Conservation (phyloP, 1,140 invertebrate genomes). For the Drosophila lacteicornis region DNA sequence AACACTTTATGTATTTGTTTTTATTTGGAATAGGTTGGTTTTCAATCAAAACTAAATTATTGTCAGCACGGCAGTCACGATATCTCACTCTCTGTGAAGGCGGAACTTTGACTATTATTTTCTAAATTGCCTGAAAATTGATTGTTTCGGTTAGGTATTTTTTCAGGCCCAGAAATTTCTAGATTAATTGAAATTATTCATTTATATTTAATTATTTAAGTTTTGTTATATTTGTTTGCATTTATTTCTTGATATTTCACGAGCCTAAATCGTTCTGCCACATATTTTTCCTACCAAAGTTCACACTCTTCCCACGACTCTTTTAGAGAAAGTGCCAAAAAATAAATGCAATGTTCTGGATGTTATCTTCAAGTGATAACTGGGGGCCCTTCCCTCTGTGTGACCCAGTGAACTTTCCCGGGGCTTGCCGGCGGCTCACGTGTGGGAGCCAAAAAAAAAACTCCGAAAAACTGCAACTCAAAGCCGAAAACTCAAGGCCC, state of each 20-base stretch:
- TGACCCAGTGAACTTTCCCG: conserved; percentile 29
- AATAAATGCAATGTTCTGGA: conserved; percentile 13
- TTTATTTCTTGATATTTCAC: too few species aligned
- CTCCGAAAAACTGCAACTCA: conserved; percentile 9
- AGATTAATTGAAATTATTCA: too few species aligned
- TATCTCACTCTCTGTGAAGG: background rate
- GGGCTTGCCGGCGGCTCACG: background rate
- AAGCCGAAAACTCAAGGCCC: conserved; percentile 2
- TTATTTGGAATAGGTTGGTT: background rate
- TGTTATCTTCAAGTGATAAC: conserved; percentile 26
- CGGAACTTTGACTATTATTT: background rate
- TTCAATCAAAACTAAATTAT: conserved; percentile 5
- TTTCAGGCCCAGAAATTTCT: too few species aligned
- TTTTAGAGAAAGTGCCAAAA: conserved; percentile 20
- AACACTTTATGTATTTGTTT: too few species aligned
- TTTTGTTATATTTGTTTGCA: too few species aligned
- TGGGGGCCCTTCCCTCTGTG: background rate
- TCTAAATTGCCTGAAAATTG: conserved; percentile 4
- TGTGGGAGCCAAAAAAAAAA: conserved; percentile 26
- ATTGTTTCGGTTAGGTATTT: background rate
- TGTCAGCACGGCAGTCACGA: background rate
- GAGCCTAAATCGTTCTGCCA: background rate
- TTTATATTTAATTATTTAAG: too few species aligned
- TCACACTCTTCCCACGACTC: conserved; percentile 23
- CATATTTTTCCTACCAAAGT: background rate